Percentiles rank a stretch among this genome's conserved stretches.
These are phyloP conservation scores for Drosophila simulans DNA, from an alignment of 1,140 invertebrate species.

Conservation along the genomic window DNA sequence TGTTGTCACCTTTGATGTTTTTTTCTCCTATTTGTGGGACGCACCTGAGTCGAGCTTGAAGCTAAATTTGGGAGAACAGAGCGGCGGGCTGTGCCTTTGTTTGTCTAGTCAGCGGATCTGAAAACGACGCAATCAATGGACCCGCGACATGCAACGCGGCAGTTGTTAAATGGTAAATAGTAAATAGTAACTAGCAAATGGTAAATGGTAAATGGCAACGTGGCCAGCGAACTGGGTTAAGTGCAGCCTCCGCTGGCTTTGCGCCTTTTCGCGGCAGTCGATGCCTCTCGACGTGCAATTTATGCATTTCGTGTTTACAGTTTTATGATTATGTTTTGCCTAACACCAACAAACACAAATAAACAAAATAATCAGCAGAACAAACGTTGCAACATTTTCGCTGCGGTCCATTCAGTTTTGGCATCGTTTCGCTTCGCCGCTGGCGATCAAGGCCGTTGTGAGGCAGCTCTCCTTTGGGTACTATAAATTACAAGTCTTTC, in stretches of 20 bases:
- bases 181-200: slow-evolving; percentile 27
- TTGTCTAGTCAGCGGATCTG: slow-evolving; percentile 53
- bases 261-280: slow-evolving; percentile 2
- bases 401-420: not conserved
- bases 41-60: slow-evolving; percentile 24
- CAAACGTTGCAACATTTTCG: slow-evolving; percentile 74
- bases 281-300: slow-evolving; percentile 60
- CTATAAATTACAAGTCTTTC: slow-evolving; percentile 67
- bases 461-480: slow-evolving; percentile 36
- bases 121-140: slow-evolving; percentile 55
- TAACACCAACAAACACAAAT: slow-evolving; percentile 62
- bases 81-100: slow-evolving; percentile 30
- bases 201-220: slow-evolving; percentile 42
- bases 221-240: slow-evolving; percentile 63
- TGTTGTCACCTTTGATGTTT: slow-evolving; percentile 17
- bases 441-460: slow-evolving; percentile 62
- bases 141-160: slow-evolving; percentile 53
- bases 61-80: slow-evolving; percentile 4
- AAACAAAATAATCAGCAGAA: slow-evolving; percentile 78
- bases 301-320: slow-evolving; percentile 78
- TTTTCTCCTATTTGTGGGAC: not conserved
- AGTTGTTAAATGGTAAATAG: slow-evolving; percentile 36
- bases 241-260: slow-evolving; percentile 37
- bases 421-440: slow-evolving; percentile 29
- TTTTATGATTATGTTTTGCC: slow-evolving; percentile 75